These are phyloP conservation scores for Esox lucius DNA, from an alignment of 2,797 vertebrate species.

Conservation along the genomic window DNA sequence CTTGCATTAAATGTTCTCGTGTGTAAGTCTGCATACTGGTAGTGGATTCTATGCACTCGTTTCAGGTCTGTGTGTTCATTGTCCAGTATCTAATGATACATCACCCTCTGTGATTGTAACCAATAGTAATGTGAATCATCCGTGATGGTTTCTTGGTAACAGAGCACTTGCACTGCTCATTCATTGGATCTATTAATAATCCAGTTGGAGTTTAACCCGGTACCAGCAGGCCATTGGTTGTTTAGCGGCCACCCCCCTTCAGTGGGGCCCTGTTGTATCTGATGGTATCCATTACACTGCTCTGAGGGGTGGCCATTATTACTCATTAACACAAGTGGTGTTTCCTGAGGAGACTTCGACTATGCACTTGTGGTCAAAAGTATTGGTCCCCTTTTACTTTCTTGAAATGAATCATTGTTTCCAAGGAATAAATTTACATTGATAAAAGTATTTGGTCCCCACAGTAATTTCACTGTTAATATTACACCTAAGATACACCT, in stretches of 20 bases:
- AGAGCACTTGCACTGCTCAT: slow-evolving; percentile 53
- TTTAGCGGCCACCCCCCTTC: no score
- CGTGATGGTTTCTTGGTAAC: slow-evolving; percentile 69
- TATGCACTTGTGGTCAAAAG: neutral
- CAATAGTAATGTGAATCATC: slow-evolving; percentile 47
- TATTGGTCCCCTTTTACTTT: no score
- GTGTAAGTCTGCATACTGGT: no score
- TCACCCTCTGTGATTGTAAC: slow-evolving; percentile 42
- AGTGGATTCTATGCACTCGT: no score
- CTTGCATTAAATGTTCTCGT: no score
- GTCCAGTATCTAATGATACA: slow-evolving; percentile 46
- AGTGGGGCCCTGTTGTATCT: slow-evolving; percentile 29
- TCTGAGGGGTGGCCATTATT: neutral
- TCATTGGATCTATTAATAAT: slow-evolving; percentile 74
- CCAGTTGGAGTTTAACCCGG: slow-evolving; percentile 59
- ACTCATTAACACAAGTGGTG: slow-evolving; percentile 5
- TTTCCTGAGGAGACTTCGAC: slow-evolving; percentile 6
- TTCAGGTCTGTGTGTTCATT: slow-evolving; percentile 37
- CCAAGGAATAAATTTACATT: no score
- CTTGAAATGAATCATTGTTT: no score
- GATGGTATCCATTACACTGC: slow-evolving; percentile 3
- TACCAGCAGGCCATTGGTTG: slow-evolving; percentile 62
- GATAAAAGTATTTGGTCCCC: no score
- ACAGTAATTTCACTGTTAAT: no score
- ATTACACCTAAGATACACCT: no score